Base-by-base conservation (phyloP, 2,888 invertebrate species). In the Eupithecia abbreviata region DNA sequence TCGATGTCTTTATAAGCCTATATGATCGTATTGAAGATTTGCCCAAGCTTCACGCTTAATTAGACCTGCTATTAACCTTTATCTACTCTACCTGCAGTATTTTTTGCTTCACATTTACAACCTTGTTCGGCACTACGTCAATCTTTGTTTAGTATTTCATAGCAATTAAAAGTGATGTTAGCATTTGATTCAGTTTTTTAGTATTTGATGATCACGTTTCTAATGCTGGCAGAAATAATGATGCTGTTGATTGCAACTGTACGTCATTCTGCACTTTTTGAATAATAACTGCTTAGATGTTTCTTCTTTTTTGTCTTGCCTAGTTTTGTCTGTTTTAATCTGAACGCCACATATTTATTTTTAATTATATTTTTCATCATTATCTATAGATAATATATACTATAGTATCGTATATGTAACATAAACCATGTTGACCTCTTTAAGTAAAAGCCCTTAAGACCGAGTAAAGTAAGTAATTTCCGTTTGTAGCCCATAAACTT, bases 31-130 rank as follows among this genome's bases (percentile, higher is more conserved):
- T 69, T 49, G 47, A 18, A 71, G 72, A 77, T 79, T 77, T 47
- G 72, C 68, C 51, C 49, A 73, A 72, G 42, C 76, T 81, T 81
- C 76, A 77, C 30, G 76, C 68, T 79, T 80, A 76, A 83, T 81
- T 83, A 79, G 79, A 77, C 49, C 45, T 72, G 62, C 72, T 68
- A 76, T 77, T 76, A 77, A 75, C 70, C 43, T 62, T 80, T 76
- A 76, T 76, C 73, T 74, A 45, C 58, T 68, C 1, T 70, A 74
- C 67, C 72, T 70, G 55, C 45, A 72, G 30, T 73, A 49, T 62
- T 75, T 73, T 77, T 68, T 62, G 67, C 30, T 45, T 65, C n/a
- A n/a, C 18, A 47, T 69, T 69, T 72, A 30, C 72, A 18, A 76
- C 68, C 69, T 69, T 66, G 51, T 58, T 68, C 18, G n/a, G 66